Base-by-base conservation (phyloP, 2,888 invertebrate genomes). In the Macrophya annulata region DNA sequence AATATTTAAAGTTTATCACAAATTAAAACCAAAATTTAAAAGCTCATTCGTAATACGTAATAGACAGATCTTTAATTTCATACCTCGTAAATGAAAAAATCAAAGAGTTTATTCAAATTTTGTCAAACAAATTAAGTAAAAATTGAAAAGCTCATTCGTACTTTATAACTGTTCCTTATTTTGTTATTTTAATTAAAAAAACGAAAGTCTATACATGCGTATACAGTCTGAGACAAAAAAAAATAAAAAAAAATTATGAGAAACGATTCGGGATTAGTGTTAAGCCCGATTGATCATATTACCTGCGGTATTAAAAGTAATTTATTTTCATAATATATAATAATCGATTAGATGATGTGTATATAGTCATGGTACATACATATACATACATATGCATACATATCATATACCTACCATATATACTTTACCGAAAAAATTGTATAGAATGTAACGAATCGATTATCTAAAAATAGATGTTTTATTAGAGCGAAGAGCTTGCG, bases 401-500 rank as follows among this genome's bases (percentile, higher is more conserved):
- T 17, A 17, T 21, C 21, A 4, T 8, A 37, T 25, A 31, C 21
- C 9, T 17, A 17, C 6, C 21, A 21, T 1, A 21, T 1, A 17
- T 17, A 10, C n/a, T 17, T 74, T 72, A n/a, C 45, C 45, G 45
- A 62, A 48, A 74, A 45, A 68, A 37, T 17, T 25, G 21, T 43
- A 45, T 21, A 45, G 25, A 45, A 45, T 25, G 21, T 25, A 45
- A 74, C n/a, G 12, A 45, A 74, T 74, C 74, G 45, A 74, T 74
- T 45, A 9, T 43, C 74, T 74, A 48, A 45, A 45, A 45, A 45
- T 74, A 74, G 74, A 74, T 10, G 45, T 74, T 74, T 74, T 45
- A 74, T 74, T 74, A 74, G 43, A 74, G 74, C 9, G 12, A 21
- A 45, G 45, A 74, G 21, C 37, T 25, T 8, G n/a, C 21, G 74